Conservation (phyloP, 2,888 invertebrate species). For the Heliconius sara region DNA sequence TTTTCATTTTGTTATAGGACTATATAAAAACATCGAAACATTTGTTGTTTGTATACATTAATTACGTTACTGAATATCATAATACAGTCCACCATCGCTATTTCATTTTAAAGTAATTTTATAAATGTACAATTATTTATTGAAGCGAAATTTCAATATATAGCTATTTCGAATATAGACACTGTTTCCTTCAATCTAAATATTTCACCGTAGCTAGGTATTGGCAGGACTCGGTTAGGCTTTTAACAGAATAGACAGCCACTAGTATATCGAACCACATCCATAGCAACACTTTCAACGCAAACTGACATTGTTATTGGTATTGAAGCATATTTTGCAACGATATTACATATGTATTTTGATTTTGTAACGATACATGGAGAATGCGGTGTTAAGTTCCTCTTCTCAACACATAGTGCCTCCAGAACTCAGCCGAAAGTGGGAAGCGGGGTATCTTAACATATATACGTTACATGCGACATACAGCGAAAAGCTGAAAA, state of each 20-base stretch:
- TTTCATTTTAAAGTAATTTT: not conserved
- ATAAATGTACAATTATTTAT: not conserved
- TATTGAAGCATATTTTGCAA: not conserved
- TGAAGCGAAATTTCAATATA: not conserved
- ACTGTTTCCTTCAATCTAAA: slow-evolving; percentile 16
- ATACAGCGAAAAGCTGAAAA: no score
- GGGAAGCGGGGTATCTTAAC: no score
- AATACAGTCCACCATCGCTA: not conserved
- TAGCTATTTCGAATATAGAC: not conserved
- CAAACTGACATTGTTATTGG: not conserved
- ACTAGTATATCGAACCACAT: slow-evolving; percentile 15
- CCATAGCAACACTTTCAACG: not conserved
- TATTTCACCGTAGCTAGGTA: slow-evolving; percentile 16
- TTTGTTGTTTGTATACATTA: not conserved
- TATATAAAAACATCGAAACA: not conserved
- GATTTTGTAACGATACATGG: no score
- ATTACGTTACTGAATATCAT: not conserved
- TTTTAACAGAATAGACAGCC: slow-evolving; percentile 32
- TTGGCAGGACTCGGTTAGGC: slow-evolving; percentile 20
- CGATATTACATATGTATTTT: no score
- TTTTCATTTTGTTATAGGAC: no score
- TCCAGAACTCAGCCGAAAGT: no score
- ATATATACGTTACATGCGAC: no score
- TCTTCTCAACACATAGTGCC: no score
- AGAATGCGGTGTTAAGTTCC: no score